Evolutionary conservation across 1,140 invertebrate genomes (phyloP).

Genomic region (Drosophila biarmipes): DNA sequence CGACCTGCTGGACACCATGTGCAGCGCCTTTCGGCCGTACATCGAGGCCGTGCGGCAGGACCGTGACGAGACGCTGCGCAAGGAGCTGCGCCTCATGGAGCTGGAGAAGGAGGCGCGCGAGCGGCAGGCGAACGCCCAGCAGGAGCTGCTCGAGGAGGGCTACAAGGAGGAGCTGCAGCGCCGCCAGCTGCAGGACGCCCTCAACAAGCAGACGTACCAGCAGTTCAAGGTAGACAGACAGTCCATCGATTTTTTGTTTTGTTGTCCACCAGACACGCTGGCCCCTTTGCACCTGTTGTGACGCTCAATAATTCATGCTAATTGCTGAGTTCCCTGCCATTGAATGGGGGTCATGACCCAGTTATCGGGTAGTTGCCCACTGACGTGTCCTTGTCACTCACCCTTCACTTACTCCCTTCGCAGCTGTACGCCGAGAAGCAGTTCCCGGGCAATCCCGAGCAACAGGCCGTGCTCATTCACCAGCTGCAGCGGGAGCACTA

Average conservation of each 20-base stretch:
- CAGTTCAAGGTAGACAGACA: constrained; percentile 90
- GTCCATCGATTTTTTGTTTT: constrained; percentile 58
- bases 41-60: constrained; percentile 96
- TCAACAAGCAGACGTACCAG: constrained; percentile 98
- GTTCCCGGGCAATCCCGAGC: constrained; percentile 94
- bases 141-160: constrained; percentile 86
- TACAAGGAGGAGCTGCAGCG: constrained; percentile 88
- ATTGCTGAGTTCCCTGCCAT: constrained; percentile 7
- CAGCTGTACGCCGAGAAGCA: constrained; percentile 96
- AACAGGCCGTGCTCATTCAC: constrained; percentile 96
- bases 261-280: not conserved
- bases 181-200: constrained; percentile 96
- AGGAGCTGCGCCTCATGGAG: constrained; percentile 83
- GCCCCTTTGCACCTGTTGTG: constrained; percentile 72
- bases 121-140: constrained; percentile 85
- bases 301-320: constrained; percentile 89
- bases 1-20: constrained; percentile 92
- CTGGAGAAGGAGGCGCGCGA: constrained; percentile 84
- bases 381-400: not conserved
- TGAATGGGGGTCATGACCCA: constrained; percentile 59
- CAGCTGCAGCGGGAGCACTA: constrained; percentile 99
- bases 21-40: constrained; percentile 95
- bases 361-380: constrained; percentile 15
- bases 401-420: not conserved
- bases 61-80: constrained; percentile 89